phyloP scores from a whole-genome alignment of 2,888 invertebrate species.

The Xestoiulus laeticollis region DNA sequence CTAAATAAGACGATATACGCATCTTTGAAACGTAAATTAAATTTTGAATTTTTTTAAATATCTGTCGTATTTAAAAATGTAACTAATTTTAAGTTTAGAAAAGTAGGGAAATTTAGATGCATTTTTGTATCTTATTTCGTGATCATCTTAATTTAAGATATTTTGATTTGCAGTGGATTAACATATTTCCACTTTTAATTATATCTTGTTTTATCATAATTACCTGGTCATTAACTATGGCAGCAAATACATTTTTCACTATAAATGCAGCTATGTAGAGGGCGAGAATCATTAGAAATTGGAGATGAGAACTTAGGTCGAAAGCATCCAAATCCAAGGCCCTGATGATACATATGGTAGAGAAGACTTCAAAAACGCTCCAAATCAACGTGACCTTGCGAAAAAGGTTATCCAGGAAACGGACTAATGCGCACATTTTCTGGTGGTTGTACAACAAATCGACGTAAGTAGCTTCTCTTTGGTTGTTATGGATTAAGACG shows the following conservation, averaged over 20 bases:
- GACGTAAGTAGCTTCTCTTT: background rate
- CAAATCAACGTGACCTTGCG: background rate
- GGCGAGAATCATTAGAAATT: too few species aligned
- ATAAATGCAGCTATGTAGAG: background rate
- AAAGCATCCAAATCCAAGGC: background rate
- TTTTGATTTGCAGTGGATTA: too few species aligned
- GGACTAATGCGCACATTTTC: background rate
- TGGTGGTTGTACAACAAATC: slow-evolving; percentile 10
- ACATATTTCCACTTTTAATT: too few species aligned
- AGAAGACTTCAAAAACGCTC: background rate
- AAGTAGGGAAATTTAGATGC: too few species aligned
- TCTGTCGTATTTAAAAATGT: too few species aligned
- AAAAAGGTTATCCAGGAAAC: background rate
- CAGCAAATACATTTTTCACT: background rate
- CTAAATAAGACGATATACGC: too few species aligned
- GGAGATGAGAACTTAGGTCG: too few species aligned
- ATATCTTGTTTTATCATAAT: background rate
- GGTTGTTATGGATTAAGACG: background rate
- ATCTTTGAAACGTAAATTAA: too few species aligned
- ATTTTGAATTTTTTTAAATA: too few species aligned
- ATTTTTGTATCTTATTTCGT: too few species aligned
- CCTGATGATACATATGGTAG: background rate
- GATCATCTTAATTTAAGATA: too few species aligned
- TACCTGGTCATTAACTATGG: background rate
- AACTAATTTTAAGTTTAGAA: too few species aligned